Evolutionary conservation across 2,888 invertebrate species (phyloP), one percentile per base, ranked within the genome.

Genomic region (Lasioglossum lativentre): DNA sequence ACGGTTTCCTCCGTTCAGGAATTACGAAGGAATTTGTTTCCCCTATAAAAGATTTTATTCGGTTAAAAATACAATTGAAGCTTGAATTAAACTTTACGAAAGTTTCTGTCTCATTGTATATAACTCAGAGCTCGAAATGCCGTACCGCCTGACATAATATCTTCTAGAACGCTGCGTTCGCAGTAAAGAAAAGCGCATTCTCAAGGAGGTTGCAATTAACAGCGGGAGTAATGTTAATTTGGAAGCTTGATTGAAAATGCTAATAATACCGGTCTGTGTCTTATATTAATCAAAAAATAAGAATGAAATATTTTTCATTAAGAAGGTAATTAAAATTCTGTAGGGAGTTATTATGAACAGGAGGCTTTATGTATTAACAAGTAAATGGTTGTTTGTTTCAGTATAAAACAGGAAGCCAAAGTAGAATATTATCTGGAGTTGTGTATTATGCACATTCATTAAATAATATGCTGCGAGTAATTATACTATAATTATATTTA

Each of bases 21-120:
- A n/a, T 40, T 40, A 70, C 40, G 12, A 4, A 4, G 70, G 40
- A 70, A 70, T 70, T 70, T 70, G 40, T 70, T 70, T n/a, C 70
- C 14, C 1, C 70, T 14, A 12, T 40, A n/a, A 70, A 70, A 70
- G 40, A 70, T 70, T 70, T 70, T n/a, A n/a, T n/a, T 40, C 38
- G 12, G 40, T 23, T 38, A 38, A 66, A 66, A 34, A 66, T 23
- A 34, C 40, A 70, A 70, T n/a, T 40, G 40, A 10, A 40, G n/a
- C 23, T 38, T n/a, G 70, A 40, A 70, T 40, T 40, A n/a, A 70
- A 40, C 40, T 40, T 38, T 40, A 70, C 12, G 38, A 40, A 70
- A 70, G 40, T 40, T 23, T 34, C 34, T 66, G 19, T 56, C 56
- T 56, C 56, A 56, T 56, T n/a, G 56, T 56, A n/a, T 56, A 23